Percentiles rank a stretch among this genome's conserved stretches.
These are phyloP conservation scores for Chymomyza amoena DNA, from an alignment of 2,888 invertebrate species.

Conservation along the genomic window DNA sequence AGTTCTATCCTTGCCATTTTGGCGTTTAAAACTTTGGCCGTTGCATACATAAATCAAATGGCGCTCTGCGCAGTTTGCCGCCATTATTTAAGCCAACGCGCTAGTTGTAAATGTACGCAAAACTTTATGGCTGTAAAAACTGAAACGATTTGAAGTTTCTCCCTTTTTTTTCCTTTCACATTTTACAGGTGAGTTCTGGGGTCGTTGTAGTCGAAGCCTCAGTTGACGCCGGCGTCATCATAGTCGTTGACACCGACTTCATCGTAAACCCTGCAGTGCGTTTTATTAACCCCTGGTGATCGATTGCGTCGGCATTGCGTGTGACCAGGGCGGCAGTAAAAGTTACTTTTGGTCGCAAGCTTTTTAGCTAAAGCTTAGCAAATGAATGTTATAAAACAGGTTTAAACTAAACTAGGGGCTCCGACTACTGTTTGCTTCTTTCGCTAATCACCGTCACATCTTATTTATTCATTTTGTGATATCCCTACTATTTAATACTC, in stretches of 20 bases:
- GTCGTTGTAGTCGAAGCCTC: not conserved
- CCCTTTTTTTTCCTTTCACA: not conserved
- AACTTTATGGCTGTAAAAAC: conserved; percentile 57
- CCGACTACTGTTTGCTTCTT: no score
- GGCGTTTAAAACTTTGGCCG: conserved; percentile 50
- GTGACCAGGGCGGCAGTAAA: conserved; percentile 14
- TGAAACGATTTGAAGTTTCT: conserved; percentile 4
- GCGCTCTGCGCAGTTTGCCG: conserved; percentile 43
- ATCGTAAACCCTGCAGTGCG: conserved; percentile 21
- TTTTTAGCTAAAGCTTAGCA: conserved; percentile 20
- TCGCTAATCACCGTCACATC: no score
- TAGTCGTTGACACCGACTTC: conserved; percentile 27
- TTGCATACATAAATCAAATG: conserved; percentile 52
- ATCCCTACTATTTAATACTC: no score
- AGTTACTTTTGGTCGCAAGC: conserved; percentile 36
- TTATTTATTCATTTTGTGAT: no score
- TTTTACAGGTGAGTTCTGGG: not conserved
- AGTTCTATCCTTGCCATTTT: conserved; percentile 13
- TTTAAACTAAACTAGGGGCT: no score
- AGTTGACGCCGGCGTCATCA: not conserved
- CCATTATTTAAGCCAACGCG: conserved; percentile 40
- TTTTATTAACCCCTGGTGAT: conserved; percentile 58
- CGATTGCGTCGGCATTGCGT: conserved; percentile 48
- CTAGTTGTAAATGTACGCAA: conserved; percentile 39
- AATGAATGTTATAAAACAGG: no score